These are phyloP conservation scores for Arothron firmamentum DNA, from an alignment of 2,113 vertebrate species.

Conservation along the genomic window DNA sequence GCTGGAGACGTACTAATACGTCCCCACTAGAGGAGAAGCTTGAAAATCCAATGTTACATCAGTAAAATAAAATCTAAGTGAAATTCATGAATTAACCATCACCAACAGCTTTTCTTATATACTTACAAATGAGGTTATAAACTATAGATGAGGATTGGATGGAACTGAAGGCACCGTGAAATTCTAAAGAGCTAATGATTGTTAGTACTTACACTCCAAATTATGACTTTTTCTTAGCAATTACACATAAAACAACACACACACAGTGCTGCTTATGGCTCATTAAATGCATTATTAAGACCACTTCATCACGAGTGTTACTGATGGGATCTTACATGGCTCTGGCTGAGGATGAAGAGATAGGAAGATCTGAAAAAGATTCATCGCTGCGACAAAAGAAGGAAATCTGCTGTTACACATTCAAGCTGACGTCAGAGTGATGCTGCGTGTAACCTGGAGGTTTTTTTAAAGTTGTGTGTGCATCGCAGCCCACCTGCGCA, in stretches of 20 bases:
- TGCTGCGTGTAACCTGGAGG: neutral
- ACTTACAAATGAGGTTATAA: too few relatives aligned
- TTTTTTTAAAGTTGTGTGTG: neutral
- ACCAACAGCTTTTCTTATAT: too few relatives aligned
- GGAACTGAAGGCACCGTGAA: neutral
- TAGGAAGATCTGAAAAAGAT: conserved; percentile 52
- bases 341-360: conserved; percentile 62
- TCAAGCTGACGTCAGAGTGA: conserved; percentile 9
- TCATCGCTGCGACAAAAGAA: conserved; percentile 66
- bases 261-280: neutral
- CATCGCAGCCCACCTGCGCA: conserved; percentile 84
- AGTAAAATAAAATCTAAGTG: too few relatives aligned
- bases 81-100: too few relatives aligned
- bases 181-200: conserved; percentile 4
- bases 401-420: conserved; percentile 29
- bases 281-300: conserved; percentile 26
- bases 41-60: too few relatives aligned
- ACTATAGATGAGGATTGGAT: too few relatives aligned
- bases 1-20: too few relatives aligned
- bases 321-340: conserved; percentile 63
- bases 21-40: too few relatives aligned
- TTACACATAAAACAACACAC: neutral
- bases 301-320: conserved; percentile 34
- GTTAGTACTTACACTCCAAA: conserved; percentile 3
- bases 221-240: conserved; percentile 4